Conservation (phyloP, 2,113 vertebrate species). For the Corydoras sp. region DNA sequence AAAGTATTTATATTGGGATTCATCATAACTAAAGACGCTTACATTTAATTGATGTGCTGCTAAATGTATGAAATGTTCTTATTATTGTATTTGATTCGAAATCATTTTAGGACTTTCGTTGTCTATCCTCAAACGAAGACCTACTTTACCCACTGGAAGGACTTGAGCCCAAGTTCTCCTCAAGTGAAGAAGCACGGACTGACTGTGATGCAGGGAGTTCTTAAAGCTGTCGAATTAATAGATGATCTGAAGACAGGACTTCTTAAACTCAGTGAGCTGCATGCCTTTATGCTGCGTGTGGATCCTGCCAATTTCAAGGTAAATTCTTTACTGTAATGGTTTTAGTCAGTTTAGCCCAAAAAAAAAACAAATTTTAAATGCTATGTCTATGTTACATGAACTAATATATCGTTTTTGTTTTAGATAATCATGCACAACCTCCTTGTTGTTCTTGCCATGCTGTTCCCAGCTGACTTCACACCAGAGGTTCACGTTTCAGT, state of each 20-base stretch:
- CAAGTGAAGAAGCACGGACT: slow-evolving; percentile 64
- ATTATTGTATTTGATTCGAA: background rate
- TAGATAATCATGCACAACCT: slow-evolving; percentile 49
- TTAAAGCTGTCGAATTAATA: slow-evolving; percentile 54
- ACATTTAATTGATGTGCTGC: background rate
- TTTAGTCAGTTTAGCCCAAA: background rate
- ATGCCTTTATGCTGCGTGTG: slow-evolving; percentile 75
- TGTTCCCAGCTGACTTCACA: slow-evolving; percentile 50
- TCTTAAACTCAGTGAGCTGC: slow-evolving; percentile 69
- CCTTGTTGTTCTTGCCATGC: slow-evolving; percentile 39
- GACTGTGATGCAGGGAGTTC: slow-evolving; percentile 63
- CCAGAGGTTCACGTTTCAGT: slow-evolving; percentile 48
- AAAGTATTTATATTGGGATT: background rate
- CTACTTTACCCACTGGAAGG: slow-evolving; percentile 80
- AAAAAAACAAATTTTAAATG: background rate
- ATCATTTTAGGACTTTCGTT: slow-evolving; percentile 58
- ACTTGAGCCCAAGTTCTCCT: slow-evolving; percentile 53
- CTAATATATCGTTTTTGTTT: background rate
- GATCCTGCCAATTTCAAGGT: slow-evolving; percentile 83
- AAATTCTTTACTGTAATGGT: slow-evolving; percentile 8
- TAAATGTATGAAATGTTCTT: background rate
- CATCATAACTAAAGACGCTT: background rate
- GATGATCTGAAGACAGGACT: slow-evolving; percentile 59
- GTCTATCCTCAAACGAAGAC: slow-evolving; percentile 77
- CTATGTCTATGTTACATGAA: no score